Conservation (phyloP, 2,888 invertebrate genomes). For the Drosophila austrosaltans region DNA sequence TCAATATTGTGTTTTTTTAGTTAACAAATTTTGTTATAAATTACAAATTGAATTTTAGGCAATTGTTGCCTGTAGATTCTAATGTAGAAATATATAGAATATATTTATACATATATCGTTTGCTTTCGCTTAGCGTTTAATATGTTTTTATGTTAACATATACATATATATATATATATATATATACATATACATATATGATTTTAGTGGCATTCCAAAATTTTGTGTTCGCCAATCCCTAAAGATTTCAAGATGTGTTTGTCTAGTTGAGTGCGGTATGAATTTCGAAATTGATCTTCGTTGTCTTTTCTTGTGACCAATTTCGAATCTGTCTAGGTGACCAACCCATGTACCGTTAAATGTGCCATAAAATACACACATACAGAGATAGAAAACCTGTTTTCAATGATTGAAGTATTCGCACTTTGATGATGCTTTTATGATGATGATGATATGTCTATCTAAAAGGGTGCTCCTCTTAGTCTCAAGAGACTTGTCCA, state of each 20-base stretch:
- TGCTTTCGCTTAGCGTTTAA: no score
- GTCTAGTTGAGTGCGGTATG: constrained; percentile 32
- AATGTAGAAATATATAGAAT: background rate
- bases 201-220: background rate
- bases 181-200: no score
- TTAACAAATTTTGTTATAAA: no score
- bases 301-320: constrained; percentile 9
- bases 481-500: constrained; percentile 1
- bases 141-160: no score
- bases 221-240: background rate
- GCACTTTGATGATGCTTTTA: constrained; percentile 4
- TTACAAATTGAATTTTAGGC: no score
- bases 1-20: no score
- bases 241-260: constrained; percentile 3
- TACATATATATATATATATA: no score
- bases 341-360: constrained; percentile 27
- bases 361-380: constrained; percentile 8
- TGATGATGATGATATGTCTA: background rate
- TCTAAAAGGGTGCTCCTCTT: constrained; percentile 3
- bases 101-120: no score
- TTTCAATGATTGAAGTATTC: constrained; percentile 3
- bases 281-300: constrained; percentile 42
- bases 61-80: no score
- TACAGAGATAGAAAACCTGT: background rate
- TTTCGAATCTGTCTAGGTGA: constrained; percentile 25